Base-by-base conservation (phyloP, 2,888 invertebrate species). In the Drosophila paranaensis region DNA sequence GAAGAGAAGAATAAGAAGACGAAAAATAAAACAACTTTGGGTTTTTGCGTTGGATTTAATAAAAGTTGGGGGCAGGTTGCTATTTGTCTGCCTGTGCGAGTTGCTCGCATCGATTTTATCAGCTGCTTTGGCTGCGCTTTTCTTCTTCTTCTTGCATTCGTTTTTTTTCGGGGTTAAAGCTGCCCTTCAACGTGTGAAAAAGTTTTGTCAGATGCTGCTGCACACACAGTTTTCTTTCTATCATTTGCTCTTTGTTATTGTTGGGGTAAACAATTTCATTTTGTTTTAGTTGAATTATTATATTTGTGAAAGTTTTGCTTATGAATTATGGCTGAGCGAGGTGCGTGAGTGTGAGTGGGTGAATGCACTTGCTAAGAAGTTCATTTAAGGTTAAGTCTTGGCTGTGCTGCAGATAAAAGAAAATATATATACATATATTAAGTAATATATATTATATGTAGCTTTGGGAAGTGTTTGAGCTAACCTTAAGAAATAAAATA, bases 221-320 rank as follows among this genome's bases (percentile, higher is more conserved):
- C 60, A 74, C 81, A 74, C 83, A 71, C 83, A 80, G 74, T 82
- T 82, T 80, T 60, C 58, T 62, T 53, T 48, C 35, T 43, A 51
- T 55, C 60, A 53, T 54, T 60, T 54, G 40, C 16, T 37, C 33
- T 50, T 20, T 54, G 25, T 48, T 51, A 13, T 30, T 68, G 63
- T 61, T 54, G 33, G 27, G 40, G 25, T 42, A 60, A 62, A 66
- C 66, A 67, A 74, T 62, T 76, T 72, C 53, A 82, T 76, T 79
- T 82, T 88, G 81, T 73, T 85, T 73, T 85, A 88, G 70, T 81
- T 84, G 89, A 89, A 84, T 89, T 84, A 87, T 84, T 84, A 81
- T 87, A 87, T 84, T 89, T 89, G 89, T 60, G 69, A 87, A 84
- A 84, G 76, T 84, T 84, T 72, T 87, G 69, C 88, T 89, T 79